phyloP scores from a whole-genome alignment of 2,797 vertebrate genomes.

The Catamblyrhynchus diadema region DNA sequence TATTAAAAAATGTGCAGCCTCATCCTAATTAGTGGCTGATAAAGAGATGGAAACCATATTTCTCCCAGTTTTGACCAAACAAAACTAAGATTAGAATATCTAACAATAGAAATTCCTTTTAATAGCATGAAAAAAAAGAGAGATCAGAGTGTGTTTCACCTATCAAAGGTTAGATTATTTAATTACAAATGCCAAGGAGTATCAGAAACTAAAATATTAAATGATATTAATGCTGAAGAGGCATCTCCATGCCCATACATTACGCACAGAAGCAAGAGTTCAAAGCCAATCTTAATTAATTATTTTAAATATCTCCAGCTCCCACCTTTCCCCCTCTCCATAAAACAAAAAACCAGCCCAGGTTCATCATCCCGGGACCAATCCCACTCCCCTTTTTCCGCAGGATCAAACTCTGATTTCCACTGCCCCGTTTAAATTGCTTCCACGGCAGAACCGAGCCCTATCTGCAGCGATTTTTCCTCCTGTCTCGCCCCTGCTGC shows the following conservation, averaged over 20 bases:
- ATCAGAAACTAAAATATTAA: conserved; percentile 53
- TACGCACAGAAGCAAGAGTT: background rate
- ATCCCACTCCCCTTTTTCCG: background rate
- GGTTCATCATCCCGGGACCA: background rate
- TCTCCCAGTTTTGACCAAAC: background rate
- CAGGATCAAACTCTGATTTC: background rate
- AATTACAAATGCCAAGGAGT: background rate
- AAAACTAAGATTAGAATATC: conserved; percentile 6
- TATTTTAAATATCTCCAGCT: background rate
- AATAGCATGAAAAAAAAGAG: background rate
- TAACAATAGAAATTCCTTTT: conserved; percentile 1
- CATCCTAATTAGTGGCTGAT: conserved; percentile 32
- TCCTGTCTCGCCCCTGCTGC: conserved; percentile 66
- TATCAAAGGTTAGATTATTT: background rate
- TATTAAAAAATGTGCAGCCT: conserved; percentile 3
- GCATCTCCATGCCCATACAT: conserved; percentile 22
- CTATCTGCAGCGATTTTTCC: conserved; percentile 68
- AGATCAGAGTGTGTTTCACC: background rate
- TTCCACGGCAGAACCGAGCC: background rate
- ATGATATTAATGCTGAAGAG: background rate
- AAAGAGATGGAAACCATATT: background rate
- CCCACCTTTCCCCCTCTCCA: background rate
- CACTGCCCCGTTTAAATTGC: background rate
- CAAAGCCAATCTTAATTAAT: background rate
- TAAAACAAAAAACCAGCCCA: background rate